These are phyloP conservation scores for Euthynnus affinis DNA, from an alignment of 2,797 vertebrate genomes.

Conservation along the genomic window DNA sequence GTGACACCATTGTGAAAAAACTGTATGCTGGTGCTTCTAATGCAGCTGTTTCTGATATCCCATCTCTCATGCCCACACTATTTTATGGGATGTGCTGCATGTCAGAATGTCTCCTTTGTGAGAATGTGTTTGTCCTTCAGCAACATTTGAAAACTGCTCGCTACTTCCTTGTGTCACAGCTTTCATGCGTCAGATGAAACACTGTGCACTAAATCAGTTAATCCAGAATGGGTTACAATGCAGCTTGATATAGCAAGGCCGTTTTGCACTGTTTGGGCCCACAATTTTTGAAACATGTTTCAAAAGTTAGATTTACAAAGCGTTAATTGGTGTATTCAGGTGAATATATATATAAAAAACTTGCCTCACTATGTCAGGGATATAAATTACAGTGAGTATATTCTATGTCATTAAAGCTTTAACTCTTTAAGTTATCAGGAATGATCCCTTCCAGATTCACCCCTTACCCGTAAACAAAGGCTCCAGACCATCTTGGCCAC, in stretches of 20 bases:
- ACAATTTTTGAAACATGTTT: neutral
- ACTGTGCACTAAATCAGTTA: neutral
- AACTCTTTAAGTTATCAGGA: neutral
- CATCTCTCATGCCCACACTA: neutral
- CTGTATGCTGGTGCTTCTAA: neutral
- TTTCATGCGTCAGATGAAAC: neutral
- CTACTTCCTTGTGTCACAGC: neutral
- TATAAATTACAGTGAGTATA: too few species aligned
- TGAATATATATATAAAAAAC: neutral
- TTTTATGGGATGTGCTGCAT: neutral
- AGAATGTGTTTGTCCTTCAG: neutral
- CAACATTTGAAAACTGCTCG: neutral
- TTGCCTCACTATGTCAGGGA: too few species aligned
- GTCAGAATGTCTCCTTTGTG: neutral
- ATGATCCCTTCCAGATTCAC: neutral
- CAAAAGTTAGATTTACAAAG: neutral
- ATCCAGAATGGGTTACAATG: neutral
- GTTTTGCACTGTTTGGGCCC: neutral
- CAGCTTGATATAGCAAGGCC: neutral
- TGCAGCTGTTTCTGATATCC: neutral
- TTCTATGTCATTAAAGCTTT: neutral
- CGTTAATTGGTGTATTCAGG: neutral
- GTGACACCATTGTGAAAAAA: neutral
- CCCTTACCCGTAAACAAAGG: too few species aligned
- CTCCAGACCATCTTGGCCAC: too few species aligned